Percentiles rank a stretch among this genome's conserved stretches.
These are phyloP conservation scores for Polylopha cassiicola DNA, from an alignment of 2,888 invertebrate genomes.

Conservation along the genomic window DNA sequence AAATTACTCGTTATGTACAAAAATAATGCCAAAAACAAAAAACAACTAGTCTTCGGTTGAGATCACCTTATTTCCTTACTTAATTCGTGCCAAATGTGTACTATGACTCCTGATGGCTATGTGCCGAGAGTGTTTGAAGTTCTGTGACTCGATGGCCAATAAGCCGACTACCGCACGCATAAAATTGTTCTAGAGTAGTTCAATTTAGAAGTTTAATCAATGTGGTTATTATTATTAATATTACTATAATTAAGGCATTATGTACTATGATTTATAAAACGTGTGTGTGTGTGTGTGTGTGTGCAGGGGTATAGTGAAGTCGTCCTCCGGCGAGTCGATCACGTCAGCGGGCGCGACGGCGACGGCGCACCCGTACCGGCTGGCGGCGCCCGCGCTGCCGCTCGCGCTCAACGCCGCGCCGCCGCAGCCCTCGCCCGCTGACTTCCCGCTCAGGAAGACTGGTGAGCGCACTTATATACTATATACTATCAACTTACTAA, in stretches of 20 bases:
- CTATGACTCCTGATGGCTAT: neutral
- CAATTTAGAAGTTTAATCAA: no score
- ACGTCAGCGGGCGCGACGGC: slow-evolving; percentile 75
- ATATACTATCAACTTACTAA: neutral
- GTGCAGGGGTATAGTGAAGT: slow-evolving; percentile 79
- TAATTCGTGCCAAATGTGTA: no score
- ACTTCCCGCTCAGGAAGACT: slow-evolving; percentile 96
- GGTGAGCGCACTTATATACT: slow-evolving; percentile 75
- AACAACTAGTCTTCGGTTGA: no score
- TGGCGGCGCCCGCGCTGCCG: slow-evolving; percentile 78
- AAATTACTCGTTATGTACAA: no score
- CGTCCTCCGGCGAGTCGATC: slow-evolving; percentile 80
- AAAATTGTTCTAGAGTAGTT: no score
- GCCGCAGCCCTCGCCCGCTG: slow-evolving; percentile 68
- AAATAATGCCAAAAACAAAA: no score
- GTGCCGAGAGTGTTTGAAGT: neutral
- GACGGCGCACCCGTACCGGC: slow-evolving; percentile 82
- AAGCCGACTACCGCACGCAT: no score
- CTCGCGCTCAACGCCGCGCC: slow-evolving; percentile 52
- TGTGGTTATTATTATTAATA: no score
- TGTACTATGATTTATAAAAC: no score
- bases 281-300: neutral
- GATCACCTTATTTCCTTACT: no score
- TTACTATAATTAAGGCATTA: no score
- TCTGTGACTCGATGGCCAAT: no score